phyloP scores from a whole-genome alignment of 64 coral and sea anemone genomes.

The Acropora yongei region DNA sequence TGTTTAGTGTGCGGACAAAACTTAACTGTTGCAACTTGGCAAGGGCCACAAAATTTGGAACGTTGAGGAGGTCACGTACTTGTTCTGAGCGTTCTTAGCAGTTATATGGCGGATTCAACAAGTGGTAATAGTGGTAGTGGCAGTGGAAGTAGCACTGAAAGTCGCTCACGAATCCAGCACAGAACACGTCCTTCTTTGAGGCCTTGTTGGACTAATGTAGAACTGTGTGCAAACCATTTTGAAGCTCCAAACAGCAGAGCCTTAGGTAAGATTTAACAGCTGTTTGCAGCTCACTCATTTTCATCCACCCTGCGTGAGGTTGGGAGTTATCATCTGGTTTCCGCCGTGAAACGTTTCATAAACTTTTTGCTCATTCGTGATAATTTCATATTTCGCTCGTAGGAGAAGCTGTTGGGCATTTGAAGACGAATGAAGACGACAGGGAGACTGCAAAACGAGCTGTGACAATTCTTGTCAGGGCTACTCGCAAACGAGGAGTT shows the following conservation, averaged over 20 bases:
- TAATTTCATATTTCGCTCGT: not conserved
- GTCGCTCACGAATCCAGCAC: not conserved
- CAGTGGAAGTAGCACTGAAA: conserved; percentile 4
- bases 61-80: conserved; percentile 9
- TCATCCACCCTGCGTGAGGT: not conserved
- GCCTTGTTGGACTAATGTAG: not conserved
- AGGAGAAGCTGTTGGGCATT: not conserved
- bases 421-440: not conserved
- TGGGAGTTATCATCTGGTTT: not conserved
- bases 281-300: not conserved
- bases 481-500: not conserved
- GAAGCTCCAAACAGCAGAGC: not conserved
- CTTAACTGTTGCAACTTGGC: not conserved
- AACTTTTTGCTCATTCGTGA: not conserved
- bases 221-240: not conserved
- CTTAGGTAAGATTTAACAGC: not conserved
- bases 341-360: not conserved
- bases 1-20: conserved; percentile 21
- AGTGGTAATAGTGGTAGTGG: not conserved
- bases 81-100: not conserved
- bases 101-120: conserved; percentile 1
- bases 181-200: not conserved
- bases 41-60: not conserved
- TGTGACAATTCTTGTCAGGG: conserved; percentile 11
- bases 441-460: conserved; percentile 15